Base-by-base conservation (phyloP, 1,140 invertebrate genomes). In the Drosophila albomicans region DNA sequence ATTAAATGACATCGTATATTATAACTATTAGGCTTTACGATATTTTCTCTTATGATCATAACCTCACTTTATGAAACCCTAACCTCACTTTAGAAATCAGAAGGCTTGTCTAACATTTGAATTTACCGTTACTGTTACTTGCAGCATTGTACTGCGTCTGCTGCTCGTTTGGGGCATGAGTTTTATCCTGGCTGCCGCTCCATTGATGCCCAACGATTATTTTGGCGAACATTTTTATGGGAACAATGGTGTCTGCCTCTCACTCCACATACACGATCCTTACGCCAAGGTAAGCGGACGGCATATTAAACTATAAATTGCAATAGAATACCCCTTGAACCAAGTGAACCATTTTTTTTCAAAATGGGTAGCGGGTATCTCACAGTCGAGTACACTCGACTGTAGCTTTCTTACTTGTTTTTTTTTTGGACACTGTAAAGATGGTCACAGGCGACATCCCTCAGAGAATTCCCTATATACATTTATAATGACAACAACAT, bases 191-290 rank as follows among this genome's bases (percentile, higher is more conserved):
- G 94, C 95, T 1, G 91, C 93, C 1, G 84, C 94, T 2, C 95
- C 95, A 0, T 68, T 94, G 7, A 82, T 91, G 3, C 82, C 89
- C 10, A 76, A 78, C 11, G 58, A 93, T 0, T 94, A 94, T 59
- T 94, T 94, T 67, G 93, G 93, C 0, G 91, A 91, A 13, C 92
- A 94, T 56, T 95, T 95, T 67, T 95, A 95, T 81, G 94, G 94
- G 3, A 93, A 92, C 49, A 95, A 95, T 46, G 94, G 95, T 3
- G 94, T 95, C 20, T 95, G 95, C 82, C 85, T 95, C 15, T 94
- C 95, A 0, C 86, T 95, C 32, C 94, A 95, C 78, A 94, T 95
- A 74, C 94, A 95, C 72, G 94, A 95, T 81, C 95, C 95, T 0
- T 95, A 92, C 69, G 93, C 94, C 5, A 94, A 94, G 91, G 92